Evolutionary conservation across 2,888 invertebrate genomes (phyloP).

Genomic region (Vesta saturnalis): DNA sequence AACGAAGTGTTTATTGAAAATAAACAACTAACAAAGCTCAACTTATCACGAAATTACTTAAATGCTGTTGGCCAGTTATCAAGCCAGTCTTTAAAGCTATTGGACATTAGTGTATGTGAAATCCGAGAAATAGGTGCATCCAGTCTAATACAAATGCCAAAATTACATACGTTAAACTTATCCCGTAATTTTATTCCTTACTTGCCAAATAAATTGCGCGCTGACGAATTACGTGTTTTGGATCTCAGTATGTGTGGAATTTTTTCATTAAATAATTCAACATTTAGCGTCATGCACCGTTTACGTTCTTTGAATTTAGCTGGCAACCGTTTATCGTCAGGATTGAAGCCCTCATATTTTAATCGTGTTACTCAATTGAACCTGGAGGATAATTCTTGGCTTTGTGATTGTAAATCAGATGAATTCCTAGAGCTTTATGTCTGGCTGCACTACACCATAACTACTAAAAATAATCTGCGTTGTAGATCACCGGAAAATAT

Average conservation of each 20-base stretch:
- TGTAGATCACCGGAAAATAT: slow-evolving; percentile 73
- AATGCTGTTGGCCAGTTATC: slow-evolving; percentile 67
- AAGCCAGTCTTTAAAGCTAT: slow-evolving; percentile 66
- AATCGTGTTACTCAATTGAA: slow-evolving; percentile 69
- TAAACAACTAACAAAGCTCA: slow-evolving; percentile 68
- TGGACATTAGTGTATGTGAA: slow-evolving; percentile 75
- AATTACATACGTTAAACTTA: slow-evolving; percentile 70
- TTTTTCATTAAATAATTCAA: slow-evolving; percentile 69
- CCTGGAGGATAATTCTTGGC: slow-evolving; percentile 79
- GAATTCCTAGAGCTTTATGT: slow-evolving; percentile 71
- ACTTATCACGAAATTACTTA: slow-evolving; percentile 74
- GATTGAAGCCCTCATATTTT: slow-evolving; percentile 70
- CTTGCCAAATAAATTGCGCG: slow-evolving; percentile 70
- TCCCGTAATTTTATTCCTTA: slow-evolving; percentile 72
- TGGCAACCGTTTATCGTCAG: slow-evolving; percentile 75
- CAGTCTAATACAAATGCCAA: slow-evolving; percentile 69
- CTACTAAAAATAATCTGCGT: slow-evolving; percentile 64
- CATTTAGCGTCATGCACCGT: slow-evolving; percentile 70
- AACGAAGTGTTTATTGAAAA: slow-evolving; percentile 70
- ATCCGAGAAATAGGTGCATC: slow-evolving; percentile 68
- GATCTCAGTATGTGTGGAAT: slow-evolving; percentile 72
- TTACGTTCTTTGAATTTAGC: slow-evolving; percentile 71
- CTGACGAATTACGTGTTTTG: slow-evolving; percentile 69
- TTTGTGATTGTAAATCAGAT: slow-evolving; percentile 74
- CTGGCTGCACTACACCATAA: slow-evolving; percentile 68